These are phyloP conservation scores for Etia nguti DNA, from an alignment of 2,113 vertebrate species.

Conservation along the genomic window DNA sequence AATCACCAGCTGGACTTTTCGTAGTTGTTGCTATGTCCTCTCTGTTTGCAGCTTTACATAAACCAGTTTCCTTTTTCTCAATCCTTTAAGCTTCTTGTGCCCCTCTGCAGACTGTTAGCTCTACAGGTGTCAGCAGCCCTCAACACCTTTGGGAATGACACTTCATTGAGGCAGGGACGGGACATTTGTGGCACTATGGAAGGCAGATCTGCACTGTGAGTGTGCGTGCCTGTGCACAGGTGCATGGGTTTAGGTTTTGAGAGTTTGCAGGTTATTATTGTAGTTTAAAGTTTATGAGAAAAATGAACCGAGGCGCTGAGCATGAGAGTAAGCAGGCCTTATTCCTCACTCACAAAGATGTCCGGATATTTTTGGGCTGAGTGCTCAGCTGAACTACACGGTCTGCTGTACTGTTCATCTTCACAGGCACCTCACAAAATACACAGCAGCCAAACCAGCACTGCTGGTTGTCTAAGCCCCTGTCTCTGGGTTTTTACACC, in stretches of 20 bases:
- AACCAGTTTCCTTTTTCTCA: constrained; percentile 2
- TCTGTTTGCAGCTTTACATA: neutral
- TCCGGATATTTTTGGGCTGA: constrained; percentile 25
- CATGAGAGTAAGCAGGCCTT: constrained; percentile 13
- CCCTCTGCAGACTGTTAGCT: neutral
- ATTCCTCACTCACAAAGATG: neutral
- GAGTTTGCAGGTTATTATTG: constrained; percentile 27
- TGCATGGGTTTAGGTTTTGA: neutral
- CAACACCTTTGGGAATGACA: neutral
- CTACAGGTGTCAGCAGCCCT: constrained; percentile 43
- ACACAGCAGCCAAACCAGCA: constrained; percentile 17
- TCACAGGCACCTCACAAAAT: constrained; percentile 66
- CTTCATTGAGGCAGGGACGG: neutral
- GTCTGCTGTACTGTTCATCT: constrained; percentile 51
- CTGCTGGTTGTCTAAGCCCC: neutral
- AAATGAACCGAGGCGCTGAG: neutral
- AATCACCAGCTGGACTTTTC: neutral
- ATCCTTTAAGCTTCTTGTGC: constrained; percentile 12
- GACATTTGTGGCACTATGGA: constrained; percentile 7
- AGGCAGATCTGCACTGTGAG: neutral
- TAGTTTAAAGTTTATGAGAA: constrained; percentile 23
- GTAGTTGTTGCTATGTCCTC: neutral
- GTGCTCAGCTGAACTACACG: constrained; percentile 13
- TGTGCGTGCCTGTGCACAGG: neutral
- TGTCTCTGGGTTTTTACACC: constrained; percentile 10